These are phyloP conservation scores for Lichenostomus cassidix DNA, from an alignment of 2,113 vertebrate genomes.

Conservation along the genomic window DNA sequence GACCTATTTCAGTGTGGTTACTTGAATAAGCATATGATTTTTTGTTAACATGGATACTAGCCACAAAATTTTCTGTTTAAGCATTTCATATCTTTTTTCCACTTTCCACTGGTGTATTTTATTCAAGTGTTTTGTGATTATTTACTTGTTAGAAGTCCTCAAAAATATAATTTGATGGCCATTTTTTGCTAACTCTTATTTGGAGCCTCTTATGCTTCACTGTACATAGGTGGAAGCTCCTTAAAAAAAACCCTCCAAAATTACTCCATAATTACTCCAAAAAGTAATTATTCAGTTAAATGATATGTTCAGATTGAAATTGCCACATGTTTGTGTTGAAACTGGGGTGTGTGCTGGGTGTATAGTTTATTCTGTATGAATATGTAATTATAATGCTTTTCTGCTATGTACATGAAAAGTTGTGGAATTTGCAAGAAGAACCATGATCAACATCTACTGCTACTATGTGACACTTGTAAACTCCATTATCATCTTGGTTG, in stretches of 20 bases:
- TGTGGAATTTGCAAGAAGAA: constrained; percentile 99
- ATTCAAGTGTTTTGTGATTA: not conserved
- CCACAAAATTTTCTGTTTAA: not conserved
- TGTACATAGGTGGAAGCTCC: not conserved
- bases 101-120: not conserved
- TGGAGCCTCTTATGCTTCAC: not conserved
- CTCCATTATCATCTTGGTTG: constrained; percentile 98
- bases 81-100: not conserved
- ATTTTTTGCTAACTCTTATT: not conserved
- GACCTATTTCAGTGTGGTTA: not conserved
- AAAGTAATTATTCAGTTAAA: not conserved
- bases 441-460: constrained; percentile 94
- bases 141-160: not conserved
- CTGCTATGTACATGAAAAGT: constrained; percentile 64
- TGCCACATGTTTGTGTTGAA: not conserved
- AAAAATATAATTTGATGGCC: not conserved
- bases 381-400: constrained; percentile 49
- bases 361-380: not conserved
- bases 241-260: not conserved
- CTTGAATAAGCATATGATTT: not conserved
- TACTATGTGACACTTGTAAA: constrained; percentile 97
- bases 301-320: not conserved
- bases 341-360: not conserved
- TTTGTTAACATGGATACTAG: not conserved
- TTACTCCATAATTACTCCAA: not conserved